Base-by-base conservation (phyloP, 2,888 invertebrate species). In the Dione vanillae region DNA sequence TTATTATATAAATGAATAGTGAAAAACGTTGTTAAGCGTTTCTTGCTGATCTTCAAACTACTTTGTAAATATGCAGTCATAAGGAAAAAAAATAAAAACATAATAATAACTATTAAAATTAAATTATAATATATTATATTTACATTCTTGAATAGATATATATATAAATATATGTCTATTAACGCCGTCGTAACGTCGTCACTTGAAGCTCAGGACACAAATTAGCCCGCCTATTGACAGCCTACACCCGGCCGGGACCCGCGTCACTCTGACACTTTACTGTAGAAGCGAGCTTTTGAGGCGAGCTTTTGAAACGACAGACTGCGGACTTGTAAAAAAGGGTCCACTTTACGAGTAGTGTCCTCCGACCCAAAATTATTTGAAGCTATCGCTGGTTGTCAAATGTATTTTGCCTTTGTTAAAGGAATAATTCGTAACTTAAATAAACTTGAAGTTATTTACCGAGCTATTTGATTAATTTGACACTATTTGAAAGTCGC, bases 201-300 rank as follows among this genome's bases (percentile, higher is more conserved):
- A 37, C 56, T 56, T 16, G 56, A 37, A 16, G 56, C 37, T 56
- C 16, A 16, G 16, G 2, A 56, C 37, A 37, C 11, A 37, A 56
- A 56, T 16, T 56, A 40, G 37, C 56, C 51, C 2, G 11, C 10
- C 37, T 37, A 54, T 54, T 54, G 54, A 54, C 16, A 54, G 37
- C 54, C 35, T 10, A 37, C 54, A 37, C 54, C 37, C 35, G 1
- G n/a, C 47, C 47, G 16, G 47, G 10, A 56, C 56, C 56, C 56
- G 37, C 10, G 37, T 56, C 56, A 37, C 56, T n/a, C 37, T 56
- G 56, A 56, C 56, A 56, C 56, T 56, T 54, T 37, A 37, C 16
- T 56, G 9, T 56, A 37, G 56, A 11, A 37, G 37, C 11, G 37
- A 56, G 56, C 56, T 16, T 56, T 56, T 37, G 37, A 11, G 56